phyloP scores from a whole-genome alignment of 2,888 invertebrate species.

The Polydrusus tereticollis region DNA sequence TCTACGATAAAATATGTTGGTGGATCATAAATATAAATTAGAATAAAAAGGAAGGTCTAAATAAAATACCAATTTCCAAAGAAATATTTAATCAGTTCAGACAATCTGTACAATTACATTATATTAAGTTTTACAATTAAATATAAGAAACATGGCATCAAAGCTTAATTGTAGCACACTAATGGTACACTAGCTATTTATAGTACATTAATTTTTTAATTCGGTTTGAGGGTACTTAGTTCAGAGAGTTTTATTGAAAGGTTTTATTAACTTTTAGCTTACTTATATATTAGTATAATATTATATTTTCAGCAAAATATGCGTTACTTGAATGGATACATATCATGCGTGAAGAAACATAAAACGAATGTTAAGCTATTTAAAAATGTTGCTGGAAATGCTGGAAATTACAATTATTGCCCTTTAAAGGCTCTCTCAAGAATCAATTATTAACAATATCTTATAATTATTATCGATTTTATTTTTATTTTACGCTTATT shows the following conservation, averaged over 20 bases:
- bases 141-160: conserved; percentile 68
- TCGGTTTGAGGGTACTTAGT: conserved; percentile 64
- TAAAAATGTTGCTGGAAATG: too few relatives aligned
- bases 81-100: conserved; percentile 70
- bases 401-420: too few relatives aligned
- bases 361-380: too few relatives aligned
- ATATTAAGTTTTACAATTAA: conserved; percentile 67
- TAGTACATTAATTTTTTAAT: conserved; percentile 63
- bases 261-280: not conserved
- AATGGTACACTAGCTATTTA: conserved; percentile 63
- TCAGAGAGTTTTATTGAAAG: not conserved
- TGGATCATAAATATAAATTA: too few relatives aligned
- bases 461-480: too few relatives aligned
- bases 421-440: too few relatives aligned
- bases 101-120: conserved; percentile 69
- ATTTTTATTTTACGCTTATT: too few relatives aligned
- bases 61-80: conserved; percentile 61
- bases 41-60: not conserved
- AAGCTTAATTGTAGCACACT: conserved; percentile 64
- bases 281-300: not conserved
- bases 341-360: too few relatives aligned
- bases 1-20: not conserved
- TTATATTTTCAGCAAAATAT: not conserved
- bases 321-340: too few relatives aligned
- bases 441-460: too few relatives aligned